phyloP scores from a whole-genome alignment of 2,113 vertebrate species.

The Meleagris gallopavo region DNA sequence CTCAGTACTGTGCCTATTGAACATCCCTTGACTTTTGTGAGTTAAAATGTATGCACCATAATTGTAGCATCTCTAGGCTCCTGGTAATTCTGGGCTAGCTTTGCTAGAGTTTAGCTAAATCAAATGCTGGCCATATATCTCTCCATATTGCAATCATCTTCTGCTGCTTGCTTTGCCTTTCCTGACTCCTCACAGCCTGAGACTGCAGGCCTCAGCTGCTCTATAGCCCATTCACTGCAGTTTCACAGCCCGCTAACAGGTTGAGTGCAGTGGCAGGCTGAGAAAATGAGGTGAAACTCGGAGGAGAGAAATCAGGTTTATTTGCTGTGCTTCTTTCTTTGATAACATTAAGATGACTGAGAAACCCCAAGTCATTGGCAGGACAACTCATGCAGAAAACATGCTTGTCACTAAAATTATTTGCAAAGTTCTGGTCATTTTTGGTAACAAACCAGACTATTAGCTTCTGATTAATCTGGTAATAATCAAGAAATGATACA shows the following conservation, averaged over 20 bases:
- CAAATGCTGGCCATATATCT: background rate
- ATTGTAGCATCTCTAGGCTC: background rate
- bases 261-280: background rate
- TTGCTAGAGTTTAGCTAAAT: background rate
- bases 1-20: background rate
- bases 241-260: background rate
- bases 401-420: background rate
- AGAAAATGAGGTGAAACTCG: background rate
- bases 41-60: fast-evolving
- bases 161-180: background rate
- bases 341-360: background rate
- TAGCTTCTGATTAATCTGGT: background rate
- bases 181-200: fast-evolving
- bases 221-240: fast-evolving
- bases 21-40: background rate
- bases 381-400: background rate
- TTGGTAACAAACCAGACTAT: background rate
- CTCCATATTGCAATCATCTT: background rate
- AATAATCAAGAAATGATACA: background rate
- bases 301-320: background rate
- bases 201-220: fast-evolving
- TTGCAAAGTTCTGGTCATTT: background rate
- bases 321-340: background rate
- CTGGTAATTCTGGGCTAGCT: background rate
- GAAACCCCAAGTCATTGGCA: background rate